Percentiles rank a stretch among this genome's conserved stretches.
Evolutionary conservation across 2,113 vertebrate species (phyloP).

Genomic region (Muscicapa adusta): DNA sequence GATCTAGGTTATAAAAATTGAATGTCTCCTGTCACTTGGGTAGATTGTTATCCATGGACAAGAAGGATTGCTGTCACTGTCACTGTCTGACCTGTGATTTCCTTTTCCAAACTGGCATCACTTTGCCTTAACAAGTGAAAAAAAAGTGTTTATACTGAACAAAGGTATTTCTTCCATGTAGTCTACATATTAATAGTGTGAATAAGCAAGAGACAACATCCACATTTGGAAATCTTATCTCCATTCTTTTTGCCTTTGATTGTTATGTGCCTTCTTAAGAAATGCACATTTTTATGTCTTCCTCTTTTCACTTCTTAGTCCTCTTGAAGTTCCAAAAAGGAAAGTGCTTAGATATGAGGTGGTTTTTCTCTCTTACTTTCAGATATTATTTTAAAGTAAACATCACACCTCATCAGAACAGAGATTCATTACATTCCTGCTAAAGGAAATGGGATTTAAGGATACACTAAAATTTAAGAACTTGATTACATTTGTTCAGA

Average conservation of each 20-base stretch:
- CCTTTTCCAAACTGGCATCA: neutral
- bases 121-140: neutral
- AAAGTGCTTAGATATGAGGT: neutral
- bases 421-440: neutral
- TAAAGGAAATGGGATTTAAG: slow-evolving; percentile 9
- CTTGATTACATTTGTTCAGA: neutral
- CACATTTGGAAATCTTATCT: neutral
- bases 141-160: neutral
- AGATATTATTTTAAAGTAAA: neutral
- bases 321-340: neutral
- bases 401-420: neutral
- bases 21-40: neutral
- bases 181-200: neutral
- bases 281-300: neutral
- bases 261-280: neutral
- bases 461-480: neutral
- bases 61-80: neutral
- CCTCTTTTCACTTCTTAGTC: neutral
- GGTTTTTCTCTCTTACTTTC: neutral
- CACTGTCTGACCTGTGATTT: neutral
- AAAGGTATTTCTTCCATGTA: neutral
- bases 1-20: neutral
- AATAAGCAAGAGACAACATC: neutral
- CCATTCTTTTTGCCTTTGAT: neutral
- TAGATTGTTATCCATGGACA: neutral